phyloP scores from a whole-genome alignment of 1,140 invertebrate genomes.

The Tigriopus japonicus region DNA sequence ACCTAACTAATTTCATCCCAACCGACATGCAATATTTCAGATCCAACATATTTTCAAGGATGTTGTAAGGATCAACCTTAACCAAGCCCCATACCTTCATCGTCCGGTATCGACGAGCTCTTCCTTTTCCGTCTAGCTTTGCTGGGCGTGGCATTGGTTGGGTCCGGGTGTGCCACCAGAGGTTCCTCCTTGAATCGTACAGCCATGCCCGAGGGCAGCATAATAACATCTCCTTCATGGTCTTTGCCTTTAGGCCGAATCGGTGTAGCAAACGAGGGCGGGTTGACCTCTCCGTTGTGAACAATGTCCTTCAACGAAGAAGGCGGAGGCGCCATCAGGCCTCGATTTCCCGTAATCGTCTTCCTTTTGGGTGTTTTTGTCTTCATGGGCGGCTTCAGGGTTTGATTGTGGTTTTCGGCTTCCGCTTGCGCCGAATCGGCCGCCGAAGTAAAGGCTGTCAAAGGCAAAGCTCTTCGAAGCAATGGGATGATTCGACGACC shows the following conservation, averaged over 20 bases:
- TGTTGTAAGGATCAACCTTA: neutral
- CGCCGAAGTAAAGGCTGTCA: neutral
- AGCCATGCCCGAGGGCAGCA: conserved; percentile 5
- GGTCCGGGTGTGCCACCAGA: neutral
- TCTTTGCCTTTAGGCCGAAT: neutral
- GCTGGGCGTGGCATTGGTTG: neutral
- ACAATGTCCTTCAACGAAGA: neutral
- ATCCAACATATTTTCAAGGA: no score
- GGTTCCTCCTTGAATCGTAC: conserved; percentile 2
- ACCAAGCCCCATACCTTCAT: neutral
- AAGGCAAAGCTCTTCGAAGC: conserved; percentile 52
- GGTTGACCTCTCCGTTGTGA: neutral
- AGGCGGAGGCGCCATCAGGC: neutral
- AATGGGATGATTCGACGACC: conserved; percentile 58
- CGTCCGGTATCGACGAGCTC: neutral
- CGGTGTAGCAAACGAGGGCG: neutral
- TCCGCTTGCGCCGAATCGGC: neutral
- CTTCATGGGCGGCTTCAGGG: neutral
- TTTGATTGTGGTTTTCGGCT: neutral
- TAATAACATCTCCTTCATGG: neutral
- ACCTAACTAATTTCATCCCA: no score
- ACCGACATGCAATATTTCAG: no score
- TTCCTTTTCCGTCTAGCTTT: neutral
- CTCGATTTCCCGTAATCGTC: neutral
- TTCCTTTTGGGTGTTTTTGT: neutral